Evolutionary conservation across 1,140 invertebrate species (phyloP).

Genomic region (Sarcophaga bullata): DNA sequence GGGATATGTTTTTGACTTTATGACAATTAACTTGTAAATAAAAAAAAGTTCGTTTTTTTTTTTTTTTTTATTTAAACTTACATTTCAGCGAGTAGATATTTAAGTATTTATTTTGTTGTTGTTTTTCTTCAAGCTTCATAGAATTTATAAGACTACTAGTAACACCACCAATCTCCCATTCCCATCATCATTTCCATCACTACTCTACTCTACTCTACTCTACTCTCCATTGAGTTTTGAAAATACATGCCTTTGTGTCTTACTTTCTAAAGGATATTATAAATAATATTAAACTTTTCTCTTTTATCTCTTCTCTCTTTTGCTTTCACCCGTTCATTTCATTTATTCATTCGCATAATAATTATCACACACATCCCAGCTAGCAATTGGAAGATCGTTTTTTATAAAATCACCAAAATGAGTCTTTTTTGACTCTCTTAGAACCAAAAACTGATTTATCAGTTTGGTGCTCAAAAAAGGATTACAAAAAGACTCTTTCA

Average conservation of each 20-base stretch:
- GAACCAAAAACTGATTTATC: too few relatives aligned
- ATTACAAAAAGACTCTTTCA: too few relatives aligned
- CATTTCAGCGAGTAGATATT: conserved; percentile 19
- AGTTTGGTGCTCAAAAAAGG: too few relatives aligned
- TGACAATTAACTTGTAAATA: conserved; percentile 39
- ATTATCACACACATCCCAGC: conserved; percentile 36
- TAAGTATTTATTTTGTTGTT: conserved; percentile 7
- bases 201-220: not conserved
- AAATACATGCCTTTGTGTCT: conserved; percentile 7
- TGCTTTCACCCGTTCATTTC: not conserved
- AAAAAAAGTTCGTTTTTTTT: not conserved
- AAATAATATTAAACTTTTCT: conserved; percentile 40
- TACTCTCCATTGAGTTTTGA: not conserved
- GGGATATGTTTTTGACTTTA: conserved; percentile 30
- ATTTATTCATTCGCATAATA: conserved; percentile 4
- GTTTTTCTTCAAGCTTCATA: not conserved
- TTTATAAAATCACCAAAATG: too few relatives aligned
- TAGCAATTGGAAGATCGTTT: too few relatives aligned
- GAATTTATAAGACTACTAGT: not conserved
- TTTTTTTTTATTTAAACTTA: not conserved
- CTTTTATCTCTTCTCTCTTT: not conserved
- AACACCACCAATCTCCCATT: not conserved
- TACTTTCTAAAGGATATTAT: conserved; percentile 38
- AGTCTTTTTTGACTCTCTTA: too few relatives aligned
- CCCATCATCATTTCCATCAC: not conserved